Evolutionary conservation across 2,113 vertebrate species (phyloP).

Genomic region (Burhinus bistriatus): DNA sequence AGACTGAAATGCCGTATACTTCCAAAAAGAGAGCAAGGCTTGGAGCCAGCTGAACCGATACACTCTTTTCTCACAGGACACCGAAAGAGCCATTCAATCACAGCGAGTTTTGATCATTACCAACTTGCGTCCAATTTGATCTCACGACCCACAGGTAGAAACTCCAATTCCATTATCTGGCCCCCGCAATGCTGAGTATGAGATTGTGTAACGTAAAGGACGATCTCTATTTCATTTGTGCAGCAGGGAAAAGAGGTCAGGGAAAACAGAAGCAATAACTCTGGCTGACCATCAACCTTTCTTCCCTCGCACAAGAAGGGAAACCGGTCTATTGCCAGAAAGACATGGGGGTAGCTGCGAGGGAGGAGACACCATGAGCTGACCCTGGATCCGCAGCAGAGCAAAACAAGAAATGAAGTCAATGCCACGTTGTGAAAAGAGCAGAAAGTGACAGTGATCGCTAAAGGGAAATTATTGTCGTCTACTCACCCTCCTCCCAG

Average conservation of each 20-base stretch:
- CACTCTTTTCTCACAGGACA: background rate
- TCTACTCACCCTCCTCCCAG: background rate
- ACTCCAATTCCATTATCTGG: background rate
- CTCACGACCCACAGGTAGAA: background rate
- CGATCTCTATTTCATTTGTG: background rate
- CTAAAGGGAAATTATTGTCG: background rate
- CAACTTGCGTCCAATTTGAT: background rate
- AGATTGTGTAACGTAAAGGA: background rate
- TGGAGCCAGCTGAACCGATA: background rate
- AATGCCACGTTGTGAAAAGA: background rate
- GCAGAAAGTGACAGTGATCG: background rate
- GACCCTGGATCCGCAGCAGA: background rate
- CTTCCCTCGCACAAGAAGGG: background rate
- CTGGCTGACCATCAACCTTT: background rate
- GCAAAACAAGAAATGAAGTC: background rate
- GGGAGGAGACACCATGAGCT: background rate
- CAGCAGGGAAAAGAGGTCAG: background rate
- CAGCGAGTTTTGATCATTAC: background rate
- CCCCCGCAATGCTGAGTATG: background rate
- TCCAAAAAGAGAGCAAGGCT: background rate
- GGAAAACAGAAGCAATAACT: background rate
- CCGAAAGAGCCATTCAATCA: background rate
- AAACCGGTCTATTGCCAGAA: background rate
- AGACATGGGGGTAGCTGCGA: accelerated
- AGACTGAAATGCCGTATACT: background rate